These are phyloP conservation scores for Hormaphis cornu DNA, from an alignment of 1,140 invertebrate species.

Conservation along the genomic window DNA sequence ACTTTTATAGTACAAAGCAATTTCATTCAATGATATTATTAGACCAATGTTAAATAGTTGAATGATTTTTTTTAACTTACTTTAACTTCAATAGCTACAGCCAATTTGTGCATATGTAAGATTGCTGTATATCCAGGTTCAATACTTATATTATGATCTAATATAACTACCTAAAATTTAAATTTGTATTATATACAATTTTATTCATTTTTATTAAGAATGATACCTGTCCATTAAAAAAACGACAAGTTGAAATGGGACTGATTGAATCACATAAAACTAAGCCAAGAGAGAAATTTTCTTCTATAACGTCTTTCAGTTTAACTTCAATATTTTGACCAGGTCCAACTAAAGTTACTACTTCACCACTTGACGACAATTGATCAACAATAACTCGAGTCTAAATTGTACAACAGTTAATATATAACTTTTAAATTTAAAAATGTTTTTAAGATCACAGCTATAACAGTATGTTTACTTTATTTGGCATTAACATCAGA, in stretches of 20 bases:
- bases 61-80: constrained; percentile 46
- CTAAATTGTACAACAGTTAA: constrained; percentile 46
- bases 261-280: constrained; percentile 87
- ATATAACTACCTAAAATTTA: constrained; percentile 70
- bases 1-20: too few species aligned
- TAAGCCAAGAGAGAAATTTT: constrained; percentile 95
- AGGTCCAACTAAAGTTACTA: constrained; percentile 82
- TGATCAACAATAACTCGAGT: constrained; percentile 89
- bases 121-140: constrained; percentile 98
- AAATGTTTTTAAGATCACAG: background rate
- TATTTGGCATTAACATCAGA: constrained; percentile 94
- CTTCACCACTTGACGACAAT: constrained; percentile 93
- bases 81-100: constrained; percentile 95
- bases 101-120: constrained; percentile 97
- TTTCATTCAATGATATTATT: too few species aligned
- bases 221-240: constrained; percentile 89
- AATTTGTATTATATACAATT: background rate
- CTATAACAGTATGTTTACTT: constrained; percentile 59
- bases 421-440: background rate
- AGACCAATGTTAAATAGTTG: too few species aligned
- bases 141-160: constrained; percentile 99
- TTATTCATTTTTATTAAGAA: background rate
- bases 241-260: constrained; percentile 87
- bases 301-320: constrained; percentile 96
- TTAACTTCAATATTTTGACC: constrained; percentile 99